Base-by-base conservation (phyloP, 2,888 invertebrate genomes). In the Bombylius major region DNA sequence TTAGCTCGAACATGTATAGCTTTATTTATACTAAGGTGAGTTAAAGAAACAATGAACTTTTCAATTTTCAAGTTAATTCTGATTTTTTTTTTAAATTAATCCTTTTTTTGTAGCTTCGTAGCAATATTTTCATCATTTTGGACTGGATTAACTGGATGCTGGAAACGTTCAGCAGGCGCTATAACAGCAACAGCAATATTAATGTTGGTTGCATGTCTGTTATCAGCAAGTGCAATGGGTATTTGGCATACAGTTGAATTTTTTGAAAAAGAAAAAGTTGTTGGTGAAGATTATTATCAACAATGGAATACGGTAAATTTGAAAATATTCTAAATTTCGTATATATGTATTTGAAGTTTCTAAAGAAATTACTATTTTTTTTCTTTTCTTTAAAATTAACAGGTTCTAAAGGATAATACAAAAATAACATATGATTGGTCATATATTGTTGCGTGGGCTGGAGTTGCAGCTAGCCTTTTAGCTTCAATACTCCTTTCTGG, bases 201-300 rank as follows among this genome's bases (percentile, higher is more conserved):
- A 48, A 63, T 75, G 61, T 63, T 75, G 58, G 69, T 71, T 53
- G 69, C 75, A 87, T 94, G 93, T 75, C 76, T 96, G 60, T 76
- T 95, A 66, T 86, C 92, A 62, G 95, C 94, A 42, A 93, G 92
- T 58, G 92, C 88, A 48, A 96, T 96, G 94, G 94, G 93, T 48
- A 77, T 94, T 51, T 95, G 94, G 94, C 94, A 95, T 70, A 93
- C 92, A 54, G 93, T 93, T 36, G 94, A 95, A 73, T 95, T 94
- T 76, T 93, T 89, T 69, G 95, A 96, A 75, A 90, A 91, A 69
- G 92, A 94, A 74, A 91, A 93, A 71, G 85, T 93, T 51, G 89
- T 93, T 55, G 92, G 93, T 58, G 89, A 91, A 66, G 92, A 93
- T 69, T 95, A 83, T 70, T 93, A 87, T 74, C 91, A 91, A 74